Percentiles rank a stretch among this genome's conserved stretches.
Evolutionary conservation across 2,888 invertebrate genomes (phyloP).

Genomic region (Geophilus truncorum): DNA sequence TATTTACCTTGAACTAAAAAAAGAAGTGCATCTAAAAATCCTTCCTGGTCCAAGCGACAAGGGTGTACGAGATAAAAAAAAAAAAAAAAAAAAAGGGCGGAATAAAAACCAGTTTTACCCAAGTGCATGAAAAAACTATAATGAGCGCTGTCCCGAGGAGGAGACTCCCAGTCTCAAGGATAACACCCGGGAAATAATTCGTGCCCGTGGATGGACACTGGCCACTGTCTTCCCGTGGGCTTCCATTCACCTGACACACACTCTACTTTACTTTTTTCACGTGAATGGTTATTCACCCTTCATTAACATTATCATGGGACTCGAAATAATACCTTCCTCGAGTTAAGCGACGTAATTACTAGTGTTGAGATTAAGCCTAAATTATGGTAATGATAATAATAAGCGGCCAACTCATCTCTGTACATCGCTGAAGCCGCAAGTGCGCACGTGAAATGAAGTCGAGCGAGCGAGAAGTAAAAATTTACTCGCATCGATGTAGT

Average conservation of each 20-base stretch:
- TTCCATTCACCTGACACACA: background rate
- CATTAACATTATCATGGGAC: background rate
- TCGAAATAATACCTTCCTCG: too few species aligned
- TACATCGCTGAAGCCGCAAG: too few species aligned
- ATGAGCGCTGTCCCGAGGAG: background rate
- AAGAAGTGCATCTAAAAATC: background rate
- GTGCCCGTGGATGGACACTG: slow-evolving; percentile 8
- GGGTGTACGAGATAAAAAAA: too few species aligned
- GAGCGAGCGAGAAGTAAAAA: background rate
- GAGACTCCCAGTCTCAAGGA: slow-evolving; percentile 24
- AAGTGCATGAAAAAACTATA: background rate
- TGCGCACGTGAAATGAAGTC: background rate
- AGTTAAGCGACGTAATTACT: too few species aligned
- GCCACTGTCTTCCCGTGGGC: slow-evolving; percentile 19
- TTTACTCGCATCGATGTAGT: background rate
- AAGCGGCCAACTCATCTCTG: too few species aligned
- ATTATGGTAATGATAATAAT: too few species aligned
- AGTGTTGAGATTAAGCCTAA: too few species aligned
- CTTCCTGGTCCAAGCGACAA: slow-evolving; percentile 9
- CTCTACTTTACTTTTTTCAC: too few species aligned
- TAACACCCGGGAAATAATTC: slow-evolving; percentile 25
- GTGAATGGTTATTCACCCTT: slow-evolving; percentile 14
- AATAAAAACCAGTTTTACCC: slow-evolving; percentile 18
- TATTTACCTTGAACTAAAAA: background rate
- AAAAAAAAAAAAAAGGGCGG: background rate